A percentile compares a stretch with the other conserved stretches of the same genome.
Evolutionary conservation across 2,888 invertebrate species (phyloP).

Genomic region (Uropetala carovei): DNA sequence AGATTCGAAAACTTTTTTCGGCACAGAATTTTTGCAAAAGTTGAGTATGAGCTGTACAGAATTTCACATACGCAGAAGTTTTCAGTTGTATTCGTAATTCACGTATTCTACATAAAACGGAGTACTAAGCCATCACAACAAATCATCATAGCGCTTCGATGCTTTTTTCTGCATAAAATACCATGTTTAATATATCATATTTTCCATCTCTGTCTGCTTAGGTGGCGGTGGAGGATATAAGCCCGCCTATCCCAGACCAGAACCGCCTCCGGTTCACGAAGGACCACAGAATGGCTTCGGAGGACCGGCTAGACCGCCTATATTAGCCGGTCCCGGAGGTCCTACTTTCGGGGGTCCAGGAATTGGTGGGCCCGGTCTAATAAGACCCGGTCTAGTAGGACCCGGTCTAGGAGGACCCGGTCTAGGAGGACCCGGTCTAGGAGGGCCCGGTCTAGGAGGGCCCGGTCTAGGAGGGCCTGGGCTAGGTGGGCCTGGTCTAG

Average conservation of each 20-base stretch:
- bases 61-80: no score
- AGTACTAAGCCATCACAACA: no score
- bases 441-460: conserved; percentile 6
- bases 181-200: no score
- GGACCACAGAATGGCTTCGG: conserved; percentile 33
- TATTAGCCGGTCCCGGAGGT: not conserved
- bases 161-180: no score
- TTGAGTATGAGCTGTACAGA: not conserved
- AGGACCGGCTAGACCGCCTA: not conserved
- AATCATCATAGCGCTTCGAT: no score
- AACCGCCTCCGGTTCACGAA: conserved; percentile 66
- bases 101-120: no score
- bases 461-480: conserved; percentile 33
- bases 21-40: not conserved
- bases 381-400: conserved; percentile 36
- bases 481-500: not conserved
- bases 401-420: conserved; percentile 44
- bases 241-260: not conserved
- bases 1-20: no score
- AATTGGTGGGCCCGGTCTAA: not conserved
- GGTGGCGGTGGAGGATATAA: not conserved
- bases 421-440: conserved; percentile 49
- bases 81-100: no score
- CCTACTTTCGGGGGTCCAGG: conserved; percentile 27
- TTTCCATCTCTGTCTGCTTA: not conserved